phyloP scores from a whole-genome alignment of 2,113 vertebrate genomes.

The Pollimyrus isidori region DNA sequence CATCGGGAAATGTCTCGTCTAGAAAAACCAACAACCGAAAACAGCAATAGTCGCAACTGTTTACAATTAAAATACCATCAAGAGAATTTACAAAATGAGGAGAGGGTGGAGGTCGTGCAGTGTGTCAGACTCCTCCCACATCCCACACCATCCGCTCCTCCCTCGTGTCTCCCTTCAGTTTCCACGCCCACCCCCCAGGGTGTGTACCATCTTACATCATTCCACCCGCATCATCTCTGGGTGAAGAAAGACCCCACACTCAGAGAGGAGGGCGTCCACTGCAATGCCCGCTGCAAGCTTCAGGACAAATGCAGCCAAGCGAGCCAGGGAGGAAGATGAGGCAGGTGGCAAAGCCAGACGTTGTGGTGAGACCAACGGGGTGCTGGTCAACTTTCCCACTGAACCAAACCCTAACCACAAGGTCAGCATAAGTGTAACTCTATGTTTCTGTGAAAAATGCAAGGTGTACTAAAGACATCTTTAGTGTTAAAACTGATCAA shows the following conservation, averaged over 20 bases:
- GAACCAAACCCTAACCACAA: neutral
- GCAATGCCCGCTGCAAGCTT: constrained; percentile 20
- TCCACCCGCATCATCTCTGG: constrained; percentile 23
- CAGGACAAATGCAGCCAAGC: neutral
- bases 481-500: neutral
- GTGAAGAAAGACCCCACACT: constrained; percentile 20
- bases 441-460: neutral
- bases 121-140: constrained; percentile 34
- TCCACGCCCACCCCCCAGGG: constrained; percentile 25
- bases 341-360: neutral
- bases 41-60: constrained; percentile 39
- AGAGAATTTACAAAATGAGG: constrained; percentile 27
- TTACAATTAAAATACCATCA: constrained; percentile 26
- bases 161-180: constrained; percentile 32
- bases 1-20: constrained; percentile 68
- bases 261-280: constrained; percentile 8
- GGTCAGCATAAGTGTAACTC: neutral
- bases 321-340: neutral
- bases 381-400: constrained; percentile 36
- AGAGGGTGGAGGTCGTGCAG: constrained; percentile 12
- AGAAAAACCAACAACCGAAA: constrained; percentile 44
- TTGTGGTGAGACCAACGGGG: constrained; percentile 19
- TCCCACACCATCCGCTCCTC: constrained; percentile 7
- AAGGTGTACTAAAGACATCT: neutral
- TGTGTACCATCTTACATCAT: constrained; percentile 8